Percentiles rank a stretch among this genome's conserved stretches.
Evolutionary conservation across 2,888 invertebrate genomes (phyloP).

Genomic region (Idaea straminata): DNA sequence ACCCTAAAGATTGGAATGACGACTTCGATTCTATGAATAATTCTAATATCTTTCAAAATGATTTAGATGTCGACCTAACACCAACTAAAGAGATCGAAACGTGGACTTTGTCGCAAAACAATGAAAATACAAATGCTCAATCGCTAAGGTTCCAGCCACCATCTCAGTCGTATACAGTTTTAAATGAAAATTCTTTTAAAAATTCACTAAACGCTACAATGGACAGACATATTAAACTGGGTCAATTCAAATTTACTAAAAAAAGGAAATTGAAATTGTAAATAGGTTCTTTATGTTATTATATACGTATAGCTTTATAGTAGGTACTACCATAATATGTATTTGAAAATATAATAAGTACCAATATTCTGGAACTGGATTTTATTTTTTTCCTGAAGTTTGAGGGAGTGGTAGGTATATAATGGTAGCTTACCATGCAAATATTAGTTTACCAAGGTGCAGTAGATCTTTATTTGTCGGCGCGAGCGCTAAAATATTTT

Average conservation of each 20-base stretch:
- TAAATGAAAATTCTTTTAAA: constrained; percentile 27
- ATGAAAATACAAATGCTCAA: constrained; percentile 15
- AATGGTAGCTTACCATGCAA: no score
- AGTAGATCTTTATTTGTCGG: no score
- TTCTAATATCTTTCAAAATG: constrained; percentile 31
- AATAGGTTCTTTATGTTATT: neutral
- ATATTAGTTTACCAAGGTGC: no score
- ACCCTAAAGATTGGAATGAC: constrained; percentile 16
- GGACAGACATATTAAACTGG: constrained; percentile 35
- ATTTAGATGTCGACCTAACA: constrained; percentile 27
- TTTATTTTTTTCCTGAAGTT: no score
- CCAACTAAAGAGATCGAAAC: constrained; percentile 53
- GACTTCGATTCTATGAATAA: constrained; percentile 1
- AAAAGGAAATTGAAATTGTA: constrained; percentile 42
- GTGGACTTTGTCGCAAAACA: constrained; percentile 46
- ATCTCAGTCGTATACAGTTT: constrained; percentile 30
- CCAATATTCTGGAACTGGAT: no score
- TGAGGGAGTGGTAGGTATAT: no score
- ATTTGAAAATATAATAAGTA: neutral
- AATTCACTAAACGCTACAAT: constrained; percentile 10
- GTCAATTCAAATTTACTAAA: constrained; percentile 47
- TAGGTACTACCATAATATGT: neutral
- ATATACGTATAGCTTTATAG: neutral
- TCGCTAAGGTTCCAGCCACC: neutral
- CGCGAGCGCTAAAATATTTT: no score